These are phyloP conservation scores for Karalla daura DNA, from an alignment of 2,797 vertebrate species.

Conservation along the genomic window DNA sequence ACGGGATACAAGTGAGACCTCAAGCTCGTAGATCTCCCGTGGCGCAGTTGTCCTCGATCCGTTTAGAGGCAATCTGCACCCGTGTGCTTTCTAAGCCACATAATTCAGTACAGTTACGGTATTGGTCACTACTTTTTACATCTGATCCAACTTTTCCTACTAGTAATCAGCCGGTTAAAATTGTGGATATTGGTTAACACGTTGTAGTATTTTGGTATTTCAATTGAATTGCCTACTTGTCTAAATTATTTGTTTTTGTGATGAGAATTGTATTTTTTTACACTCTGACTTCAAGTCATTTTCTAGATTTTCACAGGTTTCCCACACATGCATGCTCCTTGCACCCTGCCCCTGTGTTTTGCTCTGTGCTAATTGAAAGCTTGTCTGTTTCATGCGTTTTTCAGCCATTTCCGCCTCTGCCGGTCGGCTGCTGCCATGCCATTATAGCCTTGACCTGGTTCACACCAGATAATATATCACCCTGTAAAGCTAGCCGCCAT, in stretches of 20 bases:
- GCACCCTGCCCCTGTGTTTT: background rate
- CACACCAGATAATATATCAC: slow-evolving; percentile 74
- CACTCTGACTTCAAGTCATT: background rate
- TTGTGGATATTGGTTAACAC: no score
- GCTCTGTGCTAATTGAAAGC: slow-evolving; percentile 54
- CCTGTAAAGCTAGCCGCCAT: slow-evolving; percentile 60
- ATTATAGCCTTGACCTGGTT: slow-evolving; percentile 69
- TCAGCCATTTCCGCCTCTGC: slow-evolving; percentile 45
- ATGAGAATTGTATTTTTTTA: no score
- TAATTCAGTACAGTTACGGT: no score
- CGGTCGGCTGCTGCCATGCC: slow-evolving; percentile 32
- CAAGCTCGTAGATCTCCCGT: background rate
- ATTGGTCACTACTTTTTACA: background rate
- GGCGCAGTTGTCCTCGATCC: background rate
- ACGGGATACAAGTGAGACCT: slow-evolving; percentile 1
- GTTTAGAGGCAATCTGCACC: no score
- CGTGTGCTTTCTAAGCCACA: background rate
- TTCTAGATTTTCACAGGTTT: background rate
- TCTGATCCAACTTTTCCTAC: no score
- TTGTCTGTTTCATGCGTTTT: slow-evolving; percentile 48
- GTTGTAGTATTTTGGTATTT: no score
- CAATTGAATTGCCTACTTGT: no score
- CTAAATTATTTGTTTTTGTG: background rate
- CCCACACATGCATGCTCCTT: background rate
- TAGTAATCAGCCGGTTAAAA: no score